Evolutionary conservation across 1,140 invertebrate genomes (phyloP), one percentile per base, ranked within the genome.

Genomic region (Lineus longissimus): DNA sequence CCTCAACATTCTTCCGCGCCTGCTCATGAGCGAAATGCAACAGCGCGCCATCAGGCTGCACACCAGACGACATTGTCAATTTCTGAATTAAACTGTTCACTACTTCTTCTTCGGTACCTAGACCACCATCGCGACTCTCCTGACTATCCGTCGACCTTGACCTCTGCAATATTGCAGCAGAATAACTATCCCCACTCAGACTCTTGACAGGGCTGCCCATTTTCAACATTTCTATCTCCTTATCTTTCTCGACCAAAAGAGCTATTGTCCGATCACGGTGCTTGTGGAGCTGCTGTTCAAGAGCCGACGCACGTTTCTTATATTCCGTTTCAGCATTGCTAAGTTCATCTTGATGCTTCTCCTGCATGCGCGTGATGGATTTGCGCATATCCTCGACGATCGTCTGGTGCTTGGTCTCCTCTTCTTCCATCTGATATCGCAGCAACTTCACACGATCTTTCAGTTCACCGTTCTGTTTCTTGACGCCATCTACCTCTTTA

Each of bases 21-120:
- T 92, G 76, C 79, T 94, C 91, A 76, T 94, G 90, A 54, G 87
- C 88, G 76, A 93, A 93, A 82, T 93, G 90, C 22, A 94, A 74
- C 83, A 94, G 88, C 64, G 89, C 88, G 13, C 74, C 74, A 29
- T 82, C 82, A 64, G 71, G 75, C 33, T 74, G 75, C 6, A 66
- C 70, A 55, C 64, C 29, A 27, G 63, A 33, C 9, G 70, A 64
- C n/a, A 62, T 43, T 17, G 65, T 31, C 19, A 19, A 55, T n/a
- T 72, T 59, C 30, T 69, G 64, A 13, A 81, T 65, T 1, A 81
- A 65, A 30, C 69, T 55, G 15, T 61, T 66, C 0, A 79, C 73
- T n/a, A 72, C 73, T 36, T 72, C 64, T 22, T 74, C 66, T 25
- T 77, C 76, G 25, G 29, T 13, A 9, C 17, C 29, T 30, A n/a